A percentile compares a stretch with the other conserved stretches of the same genome.
Evolutionary conservation across 2,113 vertebrate species (phyloP).

Genomic region (Nicator chloris): DNA sequence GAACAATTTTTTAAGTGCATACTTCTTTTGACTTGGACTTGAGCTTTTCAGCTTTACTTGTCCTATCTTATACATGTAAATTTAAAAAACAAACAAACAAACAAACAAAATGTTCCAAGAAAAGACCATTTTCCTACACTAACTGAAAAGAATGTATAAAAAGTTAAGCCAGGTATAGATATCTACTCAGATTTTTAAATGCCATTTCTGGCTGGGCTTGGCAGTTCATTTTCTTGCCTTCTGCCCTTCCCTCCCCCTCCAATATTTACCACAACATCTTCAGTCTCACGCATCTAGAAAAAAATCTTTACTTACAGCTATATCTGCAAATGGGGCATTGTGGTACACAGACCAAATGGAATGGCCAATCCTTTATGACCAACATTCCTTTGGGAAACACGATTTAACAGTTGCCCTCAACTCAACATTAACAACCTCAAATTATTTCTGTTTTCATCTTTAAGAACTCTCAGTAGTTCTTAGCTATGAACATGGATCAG

Average conservation of each 20-base stretch:
- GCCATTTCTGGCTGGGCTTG: neutral
- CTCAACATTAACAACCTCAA: neutral
- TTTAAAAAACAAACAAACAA: neutral
- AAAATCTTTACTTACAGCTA: neutral
- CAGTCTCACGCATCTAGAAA: neutral
- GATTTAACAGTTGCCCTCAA: neutral
- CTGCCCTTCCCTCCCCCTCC: accelerated
- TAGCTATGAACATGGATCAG: neutral
- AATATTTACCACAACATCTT: neutral
- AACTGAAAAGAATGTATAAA: neutral
- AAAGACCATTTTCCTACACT: neutral
- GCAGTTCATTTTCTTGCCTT: neutral
- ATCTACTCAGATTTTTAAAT: neutral
- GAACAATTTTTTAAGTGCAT: neutral
- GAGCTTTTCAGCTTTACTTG: neutral
- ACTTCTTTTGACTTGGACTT: neutral
- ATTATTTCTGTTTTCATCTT: neutral
- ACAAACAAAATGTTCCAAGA: neutral
- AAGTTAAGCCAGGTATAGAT: neutral
- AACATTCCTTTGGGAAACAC: neutral
- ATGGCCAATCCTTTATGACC: neutral
- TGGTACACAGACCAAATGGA: neutral
- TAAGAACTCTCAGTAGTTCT: neutral
- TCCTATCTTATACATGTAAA: neutral
- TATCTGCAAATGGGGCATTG: neutral